Evolutionary conservation across 2,113 vertebrate genomes (phyloP).

Genomic region (Mormoops blainvillei): DNA sequence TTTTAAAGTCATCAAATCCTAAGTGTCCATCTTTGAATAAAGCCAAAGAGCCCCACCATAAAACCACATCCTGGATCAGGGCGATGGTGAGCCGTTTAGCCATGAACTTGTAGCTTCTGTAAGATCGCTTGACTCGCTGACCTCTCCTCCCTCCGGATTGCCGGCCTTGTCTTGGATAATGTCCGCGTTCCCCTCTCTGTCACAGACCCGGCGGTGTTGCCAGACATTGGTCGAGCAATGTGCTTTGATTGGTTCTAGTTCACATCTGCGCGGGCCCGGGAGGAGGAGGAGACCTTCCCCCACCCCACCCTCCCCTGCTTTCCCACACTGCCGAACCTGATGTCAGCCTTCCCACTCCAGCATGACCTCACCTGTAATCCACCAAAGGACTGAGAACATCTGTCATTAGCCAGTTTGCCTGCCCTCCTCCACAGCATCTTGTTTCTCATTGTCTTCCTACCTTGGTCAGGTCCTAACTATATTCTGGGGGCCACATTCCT

Average conservation of each 20-base stretch:
- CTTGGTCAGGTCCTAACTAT: fast-evolving
- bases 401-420: fast-evolving
- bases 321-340: background rate
- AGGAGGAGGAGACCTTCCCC: background rate
- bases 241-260: background rate
- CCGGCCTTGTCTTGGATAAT: background rate
- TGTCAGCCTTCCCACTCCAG: background rate
- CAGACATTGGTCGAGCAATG: too few species aligned
- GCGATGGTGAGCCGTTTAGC: background rate
- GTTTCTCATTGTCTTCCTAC: too few species aligned
- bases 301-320: background rate
- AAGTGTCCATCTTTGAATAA: background rate
- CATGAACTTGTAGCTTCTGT: background rate
- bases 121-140: background rate
- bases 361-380: background rate
- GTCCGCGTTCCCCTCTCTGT: too few species aligned
- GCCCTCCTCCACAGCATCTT: fast-evolving
- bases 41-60: background rate
- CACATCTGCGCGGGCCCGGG: fast-evolving
- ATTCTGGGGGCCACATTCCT: background rate
- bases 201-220: background rate
- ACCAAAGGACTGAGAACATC: background rate
- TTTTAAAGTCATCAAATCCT: background rate
- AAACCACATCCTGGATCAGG: background rate
- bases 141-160: background rate